Base-by-base conservation (phyloP, 64 coral and sea anemone genomes). In the Dendrophyllia cribrosa region DNA sequence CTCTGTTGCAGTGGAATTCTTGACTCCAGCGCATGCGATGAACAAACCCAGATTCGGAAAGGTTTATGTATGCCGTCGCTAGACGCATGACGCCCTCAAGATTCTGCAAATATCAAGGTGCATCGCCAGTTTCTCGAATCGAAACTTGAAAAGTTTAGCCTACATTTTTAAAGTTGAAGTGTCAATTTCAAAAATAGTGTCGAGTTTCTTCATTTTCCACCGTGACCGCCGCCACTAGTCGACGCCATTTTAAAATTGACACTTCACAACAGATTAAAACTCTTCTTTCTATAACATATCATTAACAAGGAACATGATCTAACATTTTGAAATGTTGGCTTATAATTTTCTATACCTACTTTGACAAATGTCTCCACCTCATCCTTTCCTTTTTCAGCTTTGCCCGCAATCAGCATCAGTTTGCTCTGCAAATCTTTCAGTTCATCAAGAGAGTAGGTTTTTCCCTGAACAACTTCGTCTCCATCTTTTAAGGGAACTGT, bases 321-420 rank as follows among this genome's bases (percentile, higher is more conserved):
- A 34, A 34, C 34, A 34, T 2, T 34, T 34, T 34, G 34, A 34
- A 34, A 34, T 34, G 34, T 34, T 56, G 53, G 5, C 53, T 34
- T 34, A 56, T 9, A 12, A 44, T 1, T 3, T 0, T n/a, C 12
- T 67, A 2, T 10, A 43, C 59, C 34, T 46, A 67, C 60, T 19
- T 66, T 19, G 13, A 51, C 59, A 45, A 66, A 66, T 44, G 20
- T 19, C 1, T 51, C 47, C 80, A 45, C 59, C 58, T 83, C 63
- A 48, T 44, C 59, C 21, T 51, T 66, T 47, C 59, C 61, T 10
- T 68, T 65, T 61, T 44, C 72, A 63, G 82, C 83, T 44, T 92
- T 86, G 0, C 89, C 89, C 4, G 84, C 90, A 44, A 96, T 96
- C 89, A 96, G 47, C 94, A 96, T 96, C 59, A 96, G 59, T 96